Evolutionary conservation across 2,888 invertebrate species (phyloP), one percentile per base, ranked within the genome.

Genomic region (Cyclophora punctaria): DNA sequence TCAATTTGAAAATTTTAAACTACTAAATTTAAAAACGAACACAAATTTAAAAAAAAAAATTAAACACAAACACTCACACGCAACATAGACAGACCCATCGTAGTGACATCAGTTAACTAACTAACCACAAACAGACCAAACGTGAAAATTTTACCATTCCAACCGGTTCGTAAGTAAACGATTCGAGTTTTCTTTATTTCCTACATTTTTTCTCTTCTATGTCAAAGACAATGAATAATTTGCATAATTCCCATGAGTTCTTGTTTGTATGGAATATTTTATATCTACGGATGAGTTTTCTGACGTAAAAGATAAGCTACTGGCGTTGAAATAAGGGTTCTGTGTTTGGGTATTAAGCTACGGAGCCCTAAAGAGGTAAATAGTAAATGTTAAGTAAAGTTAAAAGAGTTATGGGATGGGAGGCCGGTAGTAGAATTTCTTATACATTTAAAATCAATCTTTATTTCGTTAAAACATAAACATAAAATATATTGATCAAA

Each of bases 81-180:
- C 7, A 79, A 62, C 54, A 83, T 66, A 35, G 75, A 65, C 49
- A 82, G 62, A 52, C 83, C 83, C 82, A 84, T 84, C 68, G 54
- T 65, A 33, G 44, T 48, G 50, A 50, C 53, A 54, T 57, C 58
- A 54, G 34, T 49, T 55, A 51, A 55, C 49, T 53, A 53, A 77
- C 74, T 74, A 63, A 57, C 52, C 48, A 49, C 47, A 51, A 53
- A 40, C 45, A 51, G 63, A 66, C 62, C 56, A 57, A 53, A 45
- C 49, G 58, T 57, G 62, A 71, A 70, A 70, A 64, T 65, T 20
- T 50, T 50, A 63, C 62, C 62, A 56, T 72, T 70, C 58, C 44
- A 68, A 83, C 85, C 80, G 69, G 77, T 75, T 63, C 67, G 55
- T 68, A 71, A 75, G 73, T 70, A 69, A 56, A 53, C 20, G 6